Base-by-base conservation (phyloP, 1,140 invertebrate species). In the Bursaphelenchus mucronatus region DNA sequence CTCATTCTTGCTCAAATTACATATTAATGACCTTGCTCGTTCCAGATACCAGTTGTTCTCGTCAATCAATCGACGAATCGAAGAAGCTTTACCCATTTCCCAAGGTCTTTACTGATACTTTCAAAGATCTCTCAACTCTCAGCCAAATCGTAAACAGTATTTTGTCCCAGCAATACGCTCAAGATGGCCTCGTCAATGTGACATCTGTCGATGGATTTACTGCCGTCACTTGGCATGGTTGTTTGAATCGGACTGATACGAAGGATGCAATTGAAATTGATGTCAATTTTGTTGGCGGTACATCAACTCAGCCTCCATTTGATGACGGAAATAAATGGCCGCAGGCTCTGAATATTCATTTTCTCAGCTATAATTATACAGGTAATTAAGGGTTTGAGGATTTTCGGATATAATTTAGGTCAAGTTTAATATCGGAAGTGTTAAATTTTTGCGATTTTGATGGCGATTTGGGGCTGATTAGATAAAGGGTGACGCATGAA, bases 161-260 rank as follows among this genome's bases (percentile, higher is more conserved):
- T 30, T 30, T 30, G 5, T 3, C 30, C 30, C 30, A 30, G 30
- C 30, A 30, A 30, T 30, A 30, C 30, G 30, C 30, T 30, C 30
- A 30, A 30, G 30, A 30, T 30, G 30, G 30, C 30, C 30, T 30
- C 30, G 30, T 30, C 30, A 30, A 30, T 30, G 30, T 30, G 30
- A 30, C 30, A 30, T 30, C 30, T 30, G 30, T 64, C 30, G 63
- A 52, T 41, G 63, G 63, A 2, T 17, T 63, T n/a, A 40, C 58
- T 39, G 49, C 63, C 21, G 40, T 51, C 9, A 39, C n/a, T 4
- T 64, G 63, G 63, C n/a, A 46, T 13, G 63, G 54, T 21, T 64
- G 63, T 40, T 21, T 50, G 11, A 59, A 59, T 39, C 57, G 45
- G 45, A 59, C 57, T 6, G 40, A 59, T 3, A 43, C 41, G 11